These are phyloP conservation scores for Choristoneura fumiferana DNA, from an alignment of 1,140 invertebrate genomes.

Conservation along the genomic window DNA sequence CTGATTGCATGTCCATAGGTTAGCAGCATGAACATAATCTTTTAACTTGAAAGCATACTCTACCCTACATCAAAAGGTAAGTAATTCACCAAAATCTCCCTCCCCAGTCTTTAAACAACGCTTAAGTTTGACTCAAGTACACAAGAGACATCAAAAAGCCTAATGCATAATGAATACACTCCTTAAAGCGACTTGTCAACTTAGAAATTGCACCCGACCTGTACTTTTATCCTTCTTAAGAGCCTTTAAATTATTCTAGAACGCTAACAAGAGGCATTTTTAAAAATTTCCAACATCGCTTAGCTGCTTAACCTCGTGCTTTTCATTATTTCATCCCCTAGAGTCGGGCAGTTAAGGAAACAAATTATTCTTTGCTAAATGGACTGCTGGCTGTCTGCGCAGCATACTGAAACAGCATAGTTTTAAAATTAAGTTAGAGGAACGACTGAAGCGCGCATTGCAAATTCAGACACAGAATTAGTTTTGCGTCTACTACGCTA, in stretches of 20 bases:
- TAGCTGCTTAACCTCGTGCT: background rate
- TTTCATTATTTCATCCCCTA: background rate
- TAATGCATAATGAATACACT: too few species aligned
- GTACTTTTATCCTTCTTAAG: background rate
- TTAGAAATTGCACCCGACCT: background rate
- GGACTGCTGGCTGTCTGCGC: background rate
- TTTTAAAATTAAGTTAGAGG: constrained; percentile 4
- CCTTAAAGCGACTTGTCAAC: background rate
- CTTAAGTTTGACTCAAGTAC: too few species aligned
- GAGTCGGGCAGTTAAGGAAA: background rate
- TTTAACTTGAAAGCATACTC: too few species aligned
- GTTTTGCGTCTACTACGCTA: too few species aligned
- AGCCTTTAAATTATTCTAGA: background rate
- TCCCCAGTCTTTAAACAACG: too few species aligned
- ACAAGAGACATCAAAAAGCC: too few species aligned
- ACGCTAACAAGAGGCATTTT: background rate
- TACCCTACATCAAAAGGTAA: too few species aligned
- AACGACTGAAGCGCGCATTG: too few species aligned
- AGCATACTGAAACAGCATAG: background rate
- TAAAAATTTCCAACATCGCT: background rate
- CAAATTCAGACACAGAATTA: too few species aligned
- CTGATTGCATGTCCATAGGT: too few species aligned
- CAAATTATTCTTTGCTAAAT: background rate
- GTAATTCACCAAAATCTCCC: too few species aligned
- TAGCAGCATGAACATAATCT: too few species aligned